phyloP scores from a whole-genome alignment of 2,797 vertebrate species.

The Cichlasoma orientale region DNA sequence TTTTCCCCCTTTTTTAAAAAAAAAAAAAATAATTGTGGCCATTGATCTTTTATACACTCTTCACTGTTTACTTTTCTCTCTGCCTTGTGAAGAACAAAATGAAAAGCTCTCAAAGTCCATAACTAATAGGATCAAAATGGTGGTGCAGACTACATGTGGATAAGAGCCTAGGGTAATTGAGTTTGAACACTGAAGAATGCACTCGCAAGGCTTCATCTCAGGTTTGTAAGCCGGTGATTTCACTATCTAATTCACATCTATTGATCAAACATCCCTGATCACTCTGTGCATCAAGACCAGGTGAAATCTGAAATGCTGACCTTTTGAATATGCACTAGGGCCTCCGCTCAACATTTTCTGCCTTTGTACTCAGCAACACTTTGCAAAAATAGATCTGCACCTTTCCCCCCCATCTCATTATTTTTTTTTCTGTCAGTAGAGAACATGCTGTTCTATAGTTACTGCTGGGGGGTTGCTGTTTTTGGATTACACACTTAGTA shows the following conservation, averaged over 20 bases:
- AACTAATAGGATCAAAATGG: conserved; percentile 71
- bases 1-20: not conserved
- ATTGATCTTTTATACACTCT: conserved; percentile 2
- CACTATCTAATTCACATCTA: not conserved
- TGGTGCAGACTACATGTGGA: conserved; percentile 54
- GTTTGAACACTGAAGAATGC: conserved; percentile 48
- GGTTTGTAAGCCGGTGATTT: conserved; percentile 19
- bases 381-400: conserved; percentile 48
- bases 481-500: conserved; percentile 58
- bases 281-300: conserved; percentile 3
- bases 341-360: not conserved
- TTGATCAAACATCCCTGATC: conserved; percentile 24
- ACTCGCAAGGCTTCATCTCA: conserved; percentile 15
- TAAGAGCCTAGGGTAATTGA: conserved; percentile 63
- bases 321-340: conserved; percentile 5
- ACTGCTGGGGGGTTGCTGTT: conserved; percentile 55
- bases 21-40: not conserved
- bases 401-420: conserved; percentile 40
- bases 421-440: conserved; percentile 46
- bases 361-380: not conserved
- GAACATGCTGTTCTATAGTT: conserved; percentile 58
- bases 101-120: conserved; percentile 66
- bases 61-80: conserved; percentile 20
- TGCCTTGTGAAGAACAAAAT: conserved; percentile 47
- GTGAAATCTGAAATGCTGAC: conserved; percentile 10